These are phyloP conservation scores for Poeciliopsis retropinna DNA, from an alignment of 2,113 vertebrate genomes.

Conservation along the genomic window DNA sequence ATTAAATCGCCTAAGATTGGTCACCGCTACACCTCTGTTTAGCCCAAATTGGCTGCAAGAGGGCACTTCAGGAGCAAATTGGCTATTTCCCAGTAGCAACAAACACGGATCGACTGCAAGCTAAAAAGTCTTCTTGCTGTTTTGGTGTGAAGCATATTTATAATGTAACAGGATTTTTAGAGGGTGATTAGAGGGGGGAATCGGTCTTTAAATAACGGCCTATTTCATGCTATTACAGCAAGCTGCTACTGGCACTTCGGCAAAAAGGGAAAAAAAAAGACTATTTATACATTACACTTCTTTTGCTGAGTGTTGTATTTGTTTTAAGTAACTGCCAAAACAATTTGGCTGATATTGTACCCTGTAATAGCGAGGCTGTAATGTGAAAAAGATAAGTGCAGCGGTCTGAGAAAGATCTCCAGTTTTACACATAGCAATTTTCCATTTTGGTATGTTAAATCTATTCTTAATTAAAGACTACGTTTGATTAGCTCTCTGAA, in stretches of 20 bases:
- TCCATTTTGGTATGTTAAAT: slow-evolving; percentile 2
- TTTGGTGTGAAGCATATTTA: slow-evolving; percentile 29
- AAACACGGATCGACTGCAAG: slow-evolving; percentile 30
- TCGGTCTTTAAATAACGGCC: slow-evolving; percentile 22
- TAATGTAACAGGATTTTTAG: slow-evolving; percentile 15
- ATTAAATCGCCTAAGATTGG: slow-evolving; percentile 63
- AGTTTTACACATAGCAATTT: not conserved
- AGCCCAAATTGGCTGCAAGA: slow-evolving; percentile 66
- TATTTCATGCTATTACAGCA: slow-evolving; percentile 40
- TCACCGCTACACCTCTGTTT: slow-evolving; percentile 50
- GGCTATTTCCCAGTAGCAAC: slow-evolving; percentile 49
- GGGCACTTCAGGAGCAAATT: slow-evolving; percentile 61
- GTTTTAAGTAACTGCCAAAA: slow-evolving; percentile 14
- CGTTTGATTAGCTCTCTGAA: slow-evolving; percentile 25
- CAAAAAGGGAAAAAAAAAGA: not conserved
- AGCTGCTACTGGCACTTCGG: not conserved
- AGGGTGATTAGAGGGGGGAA: slow-evolving; percentile 33
- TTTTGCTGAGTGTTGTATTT: slow-evolving; percentile 22
- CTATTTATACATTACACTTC: slow-evolving; percentile 20
- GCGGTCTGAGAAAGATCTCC: not conserved
- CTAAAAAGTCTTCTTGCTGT: slow-evolving; percentile 12
- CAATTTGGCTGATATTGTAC: slow-evolving; percentile 14
- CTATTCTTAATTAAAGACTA: slow-evolving; percentile 14
- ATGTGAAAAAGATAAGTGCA: slow-evolving; percentile 11
- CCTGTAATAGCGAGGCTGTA: slow-evolving; percentile 6